Evolutionary conservation across 2,113 vertebrate species (phyloP).

Genomic region (Calypte anna): DNA sequence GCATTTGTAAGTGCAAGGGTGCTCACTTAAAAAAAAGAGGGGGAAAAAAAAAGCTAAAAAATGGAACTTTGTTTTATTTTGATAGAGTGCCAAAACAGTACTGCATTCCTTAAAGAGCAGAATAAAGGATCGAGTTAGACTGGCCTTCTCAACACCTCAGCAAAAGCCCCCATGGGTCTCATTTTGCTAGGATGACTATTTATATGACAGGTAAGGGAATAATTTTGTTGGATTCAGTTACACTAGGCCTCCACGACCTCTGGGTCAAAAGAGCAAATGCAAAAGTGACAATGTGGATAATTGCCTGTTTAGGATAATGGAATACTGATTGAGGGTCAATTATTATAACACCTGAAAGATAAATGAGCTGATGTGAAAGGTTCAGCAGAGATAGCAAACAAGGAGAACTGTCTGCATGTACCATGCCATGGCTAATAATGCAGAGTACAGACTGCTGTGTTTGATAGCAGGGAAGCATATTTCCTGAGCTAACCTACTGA

Average conservation of each 20-base stretch:
- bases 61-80: constrained; percentile 87
- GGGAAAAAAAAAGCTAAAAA: constrained; percentile 65
- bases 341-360: constrained; percentile 87
- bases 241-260: constrained; percentile 85
- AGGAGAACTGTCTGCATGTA: constrained; percentile 56
- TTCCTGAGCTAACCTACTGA: constrained; percentile 69
- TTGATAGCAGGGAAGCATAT: constrained; percentile 55
- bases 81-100: constrained; percentile 83
- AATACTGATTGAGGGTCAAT: constrained; percentile 92
- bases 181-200: constrained; percentile 87
- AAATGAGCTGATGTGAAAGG: constrained; percentile 82
- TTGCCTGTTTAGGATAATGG: constrained; percentile 92
- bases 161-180: constrained; percentile 87
- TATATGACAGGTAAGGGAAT: constrained; percentile 89
- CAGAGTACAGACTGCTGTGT: background rate
- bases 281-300: constrained; percentile 98
- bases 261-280: constrained; percentile 89
- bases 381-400: constrained; percentile 75
- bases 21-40: constrained; percentile 43
- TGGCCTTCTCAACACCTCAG: constrained; percentile 82
- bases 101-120: constrained; percentile 83
- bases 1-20: constrained; percentile 82
- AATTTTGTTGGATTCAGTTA: constrained; percentile 88
- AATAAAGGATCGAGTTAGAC: constrained; percentile 87
- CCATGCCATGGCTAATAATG: constrained; percentile 29